Base-by-base conservation (phyloP, 2,797 vertebrate genomes). In the Chelonia mydas region DNA sequence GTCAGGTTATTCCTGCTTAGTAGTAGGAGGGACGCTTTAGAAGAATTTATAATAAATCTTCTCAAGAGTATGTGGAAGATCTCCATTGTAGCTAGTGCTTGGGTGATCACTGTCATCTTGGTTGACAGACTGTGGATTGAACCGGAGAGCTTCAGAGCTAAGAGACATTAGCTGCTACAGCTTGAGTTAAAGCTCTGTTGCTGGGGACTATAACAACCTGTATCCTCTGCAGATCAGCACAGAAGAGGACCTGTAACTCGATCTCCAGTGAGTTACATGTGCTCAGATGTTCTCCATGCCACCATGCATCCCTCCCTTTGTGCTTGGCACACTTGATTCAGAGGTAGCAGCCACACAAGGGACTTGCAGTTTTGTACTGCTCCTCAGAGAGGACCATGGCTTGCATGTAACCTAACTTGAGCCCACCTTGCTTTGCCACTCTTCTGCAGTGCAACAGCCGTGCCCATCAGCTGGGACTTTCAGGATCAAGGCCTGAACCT, bases 1-100 rank as follows among this genome's bases (percentile, higher is more conserved):
- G 47, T 28, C 27, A 72, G 86, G 80, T 51, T 51, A 51, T 81
- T 88, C 68, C 77, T 90, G 87, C 87, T 86, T 68, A 74, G 88
- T 50, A 86, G 88, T 74, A 61, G 53, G 7, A 86, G n/a, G n/a
- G 37, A 83, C 27, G 31, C 2, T 37, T 83, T 83, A 81, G 23
- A 59, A 21, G 5, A 33, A 51, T 83, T 86, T 86, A 19, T 72
- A 81, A 79, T 3, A 65, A 78, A 94, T 61, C 45, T 49, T 28
- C 28, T 92, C 80, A 41, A 54, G 37, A 78, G 49, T 68, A 79
- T 33, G 28, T 78, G 68, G 31, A 16, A 83, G 74, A 47, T 3
- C 86, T 45, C 65, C 31, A 4, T 11, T 68, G 65, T 21, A 19
- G 11, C 65, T 37, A 21, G n/a, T 37, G 9, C 54, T 21, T 50